Percentiles rank a stretch among this genome's conserved stretches.
Conservation (phyloP, 2,113 vertebrate genomes). For the Malaclemys terrapin region DNA sequence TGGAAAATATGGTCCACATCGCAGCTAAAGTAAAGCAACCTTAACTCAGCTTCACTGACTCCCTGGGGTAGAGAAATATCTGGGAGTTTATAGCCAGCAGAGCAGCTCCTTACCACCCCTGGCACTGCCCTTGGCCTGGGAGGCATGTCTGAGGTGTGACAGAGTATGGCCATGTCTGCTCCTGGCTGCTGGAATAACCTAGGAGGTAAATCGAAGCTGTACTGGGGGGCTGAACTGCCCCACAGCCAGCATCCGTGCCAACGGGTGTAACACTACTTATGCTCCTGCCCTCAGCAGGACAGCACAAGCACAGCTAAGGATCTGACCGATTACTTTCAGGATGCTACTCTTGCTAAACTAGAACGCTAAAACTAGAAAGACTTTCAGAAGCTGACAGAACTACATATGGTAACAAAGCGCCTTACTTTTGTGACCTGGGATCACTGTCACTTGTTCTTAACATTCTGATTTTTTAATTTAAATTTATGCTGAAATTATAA, state of each 20-base stretch:
- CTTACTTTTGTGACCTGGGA: not conserved
- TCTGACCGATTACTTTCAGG: not conserved
- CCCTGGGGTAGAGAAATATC: fast-evolving
- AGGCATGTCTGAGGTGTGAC: fast-evolving
- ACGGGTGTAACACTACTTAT: not conserved
- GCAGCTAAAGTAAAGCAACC: not conserved
- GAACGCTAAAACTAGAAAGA: fast-evolving
- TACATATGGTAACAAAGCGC: not conserved
- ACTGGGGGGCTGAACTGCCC: not conserved
- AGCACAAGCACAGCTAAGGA: not conserved
- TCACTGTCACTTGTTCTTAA: not conserved
- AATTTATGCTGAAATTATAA: not conserved
- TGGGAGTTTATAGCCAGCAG: not conserved
- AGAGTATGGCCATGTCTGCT: not conserved
- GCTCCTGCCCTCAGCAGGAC: not conserved
- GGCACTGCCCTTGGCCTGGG: not conserved
- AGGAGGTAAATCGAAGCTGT: not conserved
- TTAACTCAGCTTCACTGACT: not conserved
- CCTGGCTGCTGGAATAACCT: not conserved
- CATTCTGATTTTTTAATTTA: not conserved
- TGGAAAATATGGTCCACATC: fast-evolving
- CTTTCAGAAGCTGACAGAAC: not conserved
- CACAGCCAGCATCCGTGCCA: not conserved
- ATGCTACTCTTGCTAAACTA: not conserved
- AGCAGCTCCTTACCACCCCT: not conserved